Percentiles rank a stretch among this genome's conserved stretches.
phyloP scores from a whole-genome alignment of 2,888 invertebrate species.

The Hirtodrosophila cameraria region DNA sequence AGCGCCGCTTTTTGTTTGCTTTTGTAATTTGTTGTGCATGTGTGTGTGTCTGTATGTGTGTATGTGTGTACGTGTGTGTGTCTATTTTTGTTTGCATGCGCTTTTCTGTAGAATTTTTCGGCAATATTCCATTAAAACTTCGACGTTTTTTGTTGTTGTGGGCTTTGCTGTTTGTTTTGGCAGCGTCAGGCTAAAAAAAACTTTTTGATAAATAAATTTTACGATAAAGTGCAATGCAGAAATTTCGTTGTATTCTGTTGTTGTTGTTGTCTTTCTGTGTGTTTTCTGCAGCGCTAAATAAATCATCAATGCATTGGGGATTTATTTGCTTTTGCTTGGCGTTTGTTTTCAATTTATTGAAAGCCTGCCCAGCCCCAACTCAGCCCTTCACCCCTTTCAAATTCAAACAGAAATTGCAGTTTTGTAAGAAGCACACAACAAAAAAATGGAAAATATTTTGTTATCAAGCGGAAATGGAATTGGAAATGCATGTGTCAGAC shows the following conservation, averaged over 20 bases:
- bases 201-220: constrained; percentile 71
- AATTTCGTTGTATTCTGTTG: constrained; percentile 36
- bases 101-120: constrained; percentile 76
- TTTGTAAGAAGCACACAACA: constrained; percentile 15
- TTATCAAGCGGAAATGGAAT: constrained; percentile 47
- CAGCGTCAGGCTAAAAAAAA: constrained; percentile 43
- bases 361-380: background rate
- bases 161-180: constrained; percentile 57
- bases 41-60: constrained; percentile 19
- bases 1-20: constrained; percentile 65
- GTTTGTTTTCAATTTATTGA: constrained; percentile 43
- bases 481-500: constrained; percentile 48
- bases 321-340: constrained; percentile 29
- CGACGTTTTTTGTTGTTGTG: constrained; percentile 1
- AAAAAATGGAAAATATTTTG: constrained; percentile 24
- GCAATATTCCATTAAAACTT: constrained; percentile 78
- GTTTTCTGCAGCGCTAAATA: constrained; percentile 56
- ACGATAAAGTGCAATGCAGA: constrained; percentile 69
- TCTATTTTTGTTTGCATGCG: constrained; percentile 60
- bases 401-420: constrained; percentile 28
- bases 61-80: constrained; percentile 26
- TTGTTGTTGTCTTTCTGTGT: constrained; percentile 9
- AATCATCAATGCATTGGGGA: constrained; percentile 69
- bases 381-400: background rate
- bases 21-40: constrained; percentile 54